Percentiles rank a stretch among this genome's conserved stretches.
Evolutionary conservation across 2,797 vertebrate species (phyloP).

Genomic region (Rhyacichthys aspro): DNA sequence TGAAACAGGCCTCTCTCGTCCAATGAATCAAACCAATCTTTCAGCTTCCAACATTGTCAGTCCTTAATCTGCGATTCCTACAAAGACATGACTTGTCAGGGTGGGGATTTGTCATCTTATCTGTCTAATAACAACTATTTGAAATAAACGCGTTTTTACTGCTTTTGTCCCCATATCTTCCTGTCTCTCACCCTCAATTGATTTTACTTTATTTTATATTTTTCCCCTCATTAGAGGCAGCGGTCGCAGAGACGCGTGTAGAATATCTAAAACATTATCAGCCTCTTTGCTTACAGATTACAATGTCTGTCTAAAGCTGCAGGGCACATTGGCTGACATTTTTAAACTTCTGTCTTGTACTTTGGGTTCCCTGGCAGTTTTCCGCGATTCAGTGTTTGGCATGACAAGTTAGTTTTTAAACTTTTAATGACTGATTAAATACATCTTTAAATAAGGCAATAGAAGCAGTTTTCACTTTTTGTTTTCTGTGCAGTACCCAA

Average conservation of each 20-base stretch:
- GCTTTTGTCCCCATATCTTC: slow-evolving; percentile 44
- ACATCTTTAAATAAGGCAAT: not conserved
- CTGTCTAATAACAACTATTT: slow-evolving; percentile 64
- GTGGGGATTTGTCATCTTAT: slow-evolving; percentile 67
- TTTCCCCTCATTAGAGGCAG: slow-evolving; percentile 35
- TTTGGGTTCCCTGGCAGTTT: slow-evolving; percentile 14
- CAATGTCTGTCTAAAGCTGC: slow-evolving; percentile 36
- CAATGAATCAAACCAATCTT: slow-evolving; percentile 33
- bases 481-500: too few relatives aligned
- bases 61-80: slow-evolving; percentile 52
- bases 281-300: slow-evolving; percentile 35
- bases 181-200: slow-evolving; percentile 37
- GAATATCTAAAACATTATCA: slow-evolving; percentile 38
- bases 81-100: slow-evolving; percentile 52
- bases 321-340: slow-evolving; percentile 48
- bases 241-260: slow-evolving; percentile 29
- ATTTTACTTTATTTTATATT: slow-evolving; percentile 45
- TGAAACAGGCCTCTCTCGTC: slow-evolving; percentile 30
- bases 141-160: slow-evolving; percentile 47
- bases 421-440: slow-evolving; percentile 23
- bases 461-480: not conserved
- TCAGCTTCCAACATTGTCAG: slow-evolving; percentile 48
- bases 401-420: slow-evolving; percentile 33
- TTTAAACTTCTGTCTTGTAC: slow-evolving; percentile 48
- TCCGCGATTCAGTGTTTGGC: slow-evolving; percentile 34